These are phyloP conservation scores for Sarcoramphus papa DNA, from an alignment of 2,797 vertebrate genomes.

Conservation along the genomic window DNA sequence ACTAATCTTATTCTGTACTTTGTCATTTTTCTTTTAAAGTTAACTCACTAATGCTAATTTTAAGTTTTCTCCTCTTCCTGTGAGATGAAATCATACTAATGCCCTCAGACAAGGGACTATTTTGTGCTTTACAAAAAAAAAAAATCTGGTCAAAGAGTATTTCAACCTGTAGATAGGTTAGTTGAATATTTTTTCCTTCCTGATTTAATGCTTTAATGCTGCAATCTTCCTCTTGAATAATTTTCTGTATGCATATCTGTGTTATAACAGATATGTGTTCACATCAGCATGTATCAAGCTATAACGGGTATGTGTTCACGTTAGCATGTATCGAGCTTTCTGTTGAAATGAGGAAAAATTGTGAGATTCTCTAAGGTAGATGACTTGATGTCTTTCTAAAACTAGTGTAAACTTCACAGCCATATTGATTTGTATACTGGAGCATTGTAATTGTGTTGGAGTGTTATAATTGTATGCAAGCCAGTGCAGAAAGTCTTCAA, in stretches of 20 bases:
- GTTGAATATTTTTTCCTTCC: background rate
- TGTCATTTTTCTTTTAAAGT: background rate
- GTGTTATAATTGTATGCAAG: background rate
- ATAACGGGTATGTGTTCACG: background rate
- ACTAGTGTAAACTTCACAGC: background rate
- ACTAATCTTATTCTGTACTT: background rate
- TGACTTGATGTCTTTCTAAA: background rate
- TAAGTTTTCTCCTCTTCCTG: background rate
- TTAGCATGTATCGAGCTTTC: background rate
- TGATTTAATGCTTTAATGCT: background rate
- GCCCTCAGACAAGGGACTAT: background rate
- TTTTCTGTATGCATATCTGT: background rate
- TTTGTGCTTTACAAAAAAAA: background rate
- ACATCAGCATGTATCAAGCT: background rate
- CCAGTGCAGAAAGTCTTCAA: background rate
- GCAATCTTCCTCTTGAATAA: background rate
- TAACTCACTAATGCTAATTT: background rate
- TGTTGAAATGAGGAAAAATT: background rate
- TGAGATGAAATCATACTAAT: background rate
- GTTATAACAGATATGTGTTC: background rate
- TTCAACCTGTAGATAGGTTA: background rate
- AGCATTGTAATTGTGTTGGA: background rate
- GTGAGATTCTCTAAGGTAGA: background rate
- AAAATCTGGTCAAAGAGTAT: background rate
- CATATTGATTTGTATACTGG: background rate